Evolutionary conservation across 2,888 invertebrate genomes (phyloP), one percentile per base, ranked within the genome.

Genomic region (Hyles lineata): DNA sequence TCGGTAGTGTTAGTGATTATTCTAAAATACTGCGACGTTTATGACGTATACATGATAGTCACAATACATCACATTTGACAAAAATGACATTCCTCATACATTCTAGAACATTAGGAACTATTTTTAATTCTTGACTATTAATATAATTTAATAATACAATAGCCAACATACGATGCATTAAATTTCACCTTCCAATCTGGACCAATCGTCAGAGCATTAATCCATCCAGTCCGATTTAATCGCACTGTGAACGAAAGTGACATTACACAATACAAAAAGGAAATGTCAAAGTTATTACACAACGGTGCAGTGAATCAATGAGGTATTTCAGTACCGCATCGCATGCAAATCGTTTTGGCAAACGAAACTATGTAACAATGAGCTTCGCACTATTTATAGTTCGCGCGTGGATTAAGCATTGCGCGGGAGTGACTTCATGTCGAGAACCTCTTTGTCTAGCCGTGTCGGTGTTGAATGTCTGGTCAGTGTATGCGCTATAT

Each of bases 231-330:
- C n/a, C n/a, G 17, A n/a, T 15, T 67, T 21, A 63, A 43, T 43
- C 43, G 11, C 67, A 50, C 50, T 67, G 67, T 50, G 23, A 63
- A 21, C 67, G 67, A 67, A 67, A 67, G 67, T 67, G 50, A 70
- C 32, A 55, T 70, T 58, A 32, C 55, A 52, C 58, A 70, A 58
- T 67, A 23, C 17, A 23, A 23, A 72, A 63, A 76, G 77, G 77
- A 78, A 79, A 79, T 76, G 77, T 78, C 76, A 76, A 32, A 71
- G 62, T 55, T 71, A 55, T 62, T 55, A n/a, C 74, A 78, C 73
- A 76, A 63, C 74, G 72, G 76, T 62, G 71, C 52, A 74, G 76
- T 79, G 77, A 76, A 79, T 80, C 78, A 74, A 76, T 73, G 71
- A 61, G 67, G 71, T 80, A 80, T 80, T 78, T 79, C 72, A 63